These are phyloP conservation scores for Gymnodraco acuticeps DNA, from an alignment of 2,797 vertebrate species.

Conservation along the genomic window DNA sequence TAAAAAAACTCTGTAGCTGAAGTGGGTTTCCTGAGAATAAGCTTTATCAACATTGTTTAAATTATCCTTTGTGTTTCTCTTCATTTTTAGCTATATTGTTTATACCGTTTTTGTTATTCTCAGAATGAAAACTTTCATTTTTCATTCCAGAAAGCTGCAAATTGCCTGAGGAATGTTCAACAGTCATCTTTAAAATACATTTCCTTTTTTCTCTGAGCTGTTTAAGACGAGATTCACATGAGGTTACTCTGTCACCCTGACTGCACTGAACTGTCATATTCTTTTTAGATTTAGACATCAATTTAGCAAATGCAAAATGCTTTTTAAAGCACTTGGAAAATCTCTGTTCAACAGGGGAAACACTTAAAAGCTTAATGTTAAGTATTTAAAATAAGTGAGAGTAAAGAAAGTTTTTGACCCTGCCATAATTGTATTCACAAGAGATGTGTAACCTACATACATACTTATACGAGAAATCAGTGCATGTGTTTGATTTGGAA, in stretches of 20 bases:
- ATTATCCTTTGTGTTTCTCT: constrained; percentile 34
- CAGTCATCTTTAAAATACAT: neutral
- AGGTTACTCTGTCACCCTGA: constrained; percentile 10
- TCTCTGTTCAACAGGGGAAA: constrained; percentile 10
- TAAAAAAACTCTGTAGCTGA: constrained; percentile 12
- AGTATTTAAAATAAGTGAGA: constrained; percentile 8
- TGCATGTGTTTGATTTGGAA: constrained; percentile 29
- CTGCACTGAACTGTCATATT: constrained; percentile 5
- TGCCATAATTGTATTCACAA: neutral
- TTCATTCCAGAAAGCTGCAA: constrained; percentile 12
- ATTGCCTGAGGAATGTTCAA: constrained; percentile 24
- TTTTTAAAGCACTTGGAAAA: neutral
- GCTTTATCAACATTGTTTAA: constrained; percentile 26
- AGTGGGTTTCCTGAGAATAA: constrained; percentile 22
- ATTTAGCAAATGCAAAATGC: constrained; percentile 21
- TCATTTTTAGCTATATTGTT: constrained; percentile 11
- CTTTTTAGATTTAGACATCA: constrained; percentile 4
- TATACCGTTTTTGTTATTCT: constrained; percentile 7
- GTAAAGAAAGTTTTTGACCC: constrained; percentile 15
- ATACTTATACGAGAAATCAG: constrained; percentile 28
- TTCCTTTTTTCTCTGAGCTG: neutral
- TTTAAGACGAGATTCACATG: constrained; percentile 1
- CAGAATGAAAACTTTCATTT: constrained; percentile 15
- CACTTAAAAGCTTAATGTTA: constrained; percentile 23
- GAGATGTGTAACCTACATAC: constrained; percentile 16